Evolutionary conservation across 2,888 invertebrate species (phyloP).

Genomic region (Noctuana brunneofusca): DNA sequence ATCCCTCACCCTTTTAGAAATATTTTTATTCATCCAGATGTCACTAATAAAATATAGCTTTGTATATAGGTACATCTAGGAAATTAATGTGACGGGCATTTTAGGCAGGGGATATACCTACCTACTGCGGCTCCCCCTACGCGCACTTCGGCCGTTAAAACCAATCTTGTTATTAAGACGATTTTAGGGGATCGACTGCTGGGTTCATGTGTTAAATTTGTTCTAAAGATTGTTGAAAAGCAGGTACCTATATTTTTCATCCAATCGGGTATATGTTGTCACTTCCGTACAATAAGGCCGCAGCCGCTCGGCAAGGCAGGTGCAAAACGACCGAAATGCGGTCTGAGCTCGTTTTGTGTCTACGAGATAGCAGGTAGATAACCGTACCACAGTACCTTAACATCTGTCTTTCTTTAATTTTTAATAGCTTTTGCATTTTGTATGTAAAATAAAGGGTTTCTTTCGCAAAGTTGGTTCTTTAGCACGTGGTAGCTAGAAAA

Average conservation of each 20-base stretch:
- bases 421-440: background rate
- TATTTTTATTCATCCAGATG: conserved; percentile 9
- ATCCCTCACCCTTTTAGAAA: background rate
- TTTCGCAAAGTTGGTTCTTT: background rate
- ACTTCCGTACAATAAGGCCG: conserved; percentile 39
- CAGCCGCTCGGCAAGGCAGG: conserved; percentile 52
- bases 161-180: conserved; percentile 18
- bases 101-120: conserved; percentile 16
- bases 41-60: conserved; percentile 5
- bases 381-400: background rate
- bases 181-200: conserved; percentile 13
- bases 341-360: conserved; percentile 51
- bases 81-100: conserved; percentile 2
- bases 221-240: background rate
- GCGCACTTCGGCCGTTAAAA: conserved; percentile 10
- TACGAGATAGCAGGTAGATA: conserved; percentile 38
- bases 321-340: conserved; percentile 58
- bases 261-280: background rate
- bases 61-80: conserved; percentile 1
- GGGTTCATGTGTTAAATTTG: background rate
- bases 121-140: conserved; percentile 12
- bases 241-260: background rate
- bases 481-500: conserved; percentile 25
- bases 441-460: background rate
- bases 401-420: background rate